These are phyloP conservation scores for Aphis craccivora DNA, from an alignment of 1,140 invertebrate species.

Conservation along the genomic window DNA sequence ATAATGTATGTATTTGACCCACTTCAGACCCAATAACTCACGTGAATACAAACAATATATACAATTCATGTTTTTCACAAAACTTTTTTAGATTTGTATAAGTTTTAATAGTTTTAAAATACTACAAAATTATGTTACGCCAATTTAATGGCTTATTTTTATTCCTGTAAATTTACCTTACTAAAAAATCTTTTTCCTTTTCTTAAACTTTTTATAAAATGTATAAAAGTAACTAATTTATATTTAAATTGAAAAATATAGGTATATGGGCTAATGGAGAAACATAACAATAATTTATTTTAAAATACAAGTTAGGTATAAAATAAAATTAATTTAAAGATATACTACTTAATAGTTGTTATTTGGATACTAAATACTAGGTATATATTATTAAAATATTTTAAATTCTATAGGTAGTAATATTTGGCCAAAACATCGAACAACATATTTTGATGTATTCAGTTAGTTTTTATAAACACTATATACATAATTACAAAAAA, in stretches of 20 bases:
- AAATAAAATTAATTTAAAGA: neutral
- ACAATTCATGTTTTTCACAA: neutral
- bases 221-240: neutral
- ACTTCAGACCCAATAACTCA: neutral
- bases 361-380: neutral
- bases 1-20: neutral
- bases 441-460: neutral
- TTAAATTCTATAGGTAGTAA: neutral
- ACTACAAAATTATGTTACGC: neutral
- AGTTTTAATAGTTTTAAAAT: conserved; percentile 9
- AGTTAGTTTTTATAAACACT: neutral
- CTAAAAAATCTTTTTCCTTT: neutral
- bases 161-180: neutral
- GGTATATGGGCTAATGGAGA: too few relatives aligned
- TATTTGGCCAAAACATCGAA: neutral
- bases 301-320: neutral
- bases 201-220: neutral
- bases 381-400: neutral
- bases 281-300: too few relatives aligned
- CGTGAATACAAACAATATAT: neutral
- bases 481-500: neutral
- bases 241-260: too few relatives aligned
- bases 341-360: neutral
- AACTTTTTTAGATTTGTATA: neutral
- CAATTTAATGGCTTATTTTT: neutral